Evolutionary conservation across 2,888 invertebrate species (phyloP).

Genomic region (Erpobdella octoculata): DNA sequence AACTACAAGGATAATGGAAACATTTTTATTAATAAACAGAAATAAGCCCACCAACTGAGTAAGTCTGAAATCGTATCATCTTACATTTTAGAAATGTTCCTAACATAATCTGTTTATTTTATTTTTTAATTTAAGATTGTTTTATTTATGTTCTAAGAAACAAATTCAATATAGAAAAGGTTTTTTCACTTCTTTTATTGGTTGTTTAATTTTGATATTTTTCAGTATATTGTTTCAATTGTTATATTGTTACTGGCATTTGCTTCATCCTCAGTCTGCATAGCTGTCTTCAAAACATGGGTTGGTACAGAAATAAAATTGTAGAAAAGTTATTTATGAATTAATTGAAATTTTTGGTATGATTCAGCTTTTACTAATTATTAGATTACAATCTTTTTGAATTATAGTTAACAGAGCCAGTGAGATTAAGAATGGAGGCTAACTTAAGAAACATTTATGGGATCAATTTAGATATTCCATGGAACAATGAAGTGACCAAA

Average conservation of each 20-base stretch:
- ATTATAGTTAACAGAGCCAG: constrained; percentile 11
- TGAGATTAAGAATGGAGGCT: constrained; percentile 4
- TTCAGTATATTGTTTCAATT: constrained; percentile 8
- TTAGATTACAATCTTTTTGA: neutral
- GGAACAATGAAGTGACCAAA: constrained; percentile 7
- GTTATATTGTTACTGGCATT: neutral
- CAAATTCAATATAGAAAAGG: neutral
- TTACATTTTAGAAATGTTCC: too few relatives aligned
- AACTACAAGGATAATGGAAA: too few relatives aligned
- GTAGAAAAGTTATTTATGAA: neutral
- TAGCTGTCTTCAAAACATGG: constrained; percentile 18
- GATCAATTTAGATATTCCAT: neutral
- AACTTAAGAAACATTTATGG: constrained; percentile 13
- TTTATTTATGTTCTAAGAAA: neutral
- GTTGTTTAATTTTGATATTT: neutral
- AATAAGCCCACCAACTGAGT: too few relatives aligned
- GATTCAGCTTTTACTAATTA: neutral
- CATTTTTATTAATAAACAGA: too few relatives aligned
- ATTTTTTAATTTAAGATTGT: too few relatives aligned
- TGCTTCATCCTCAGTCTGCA: neutral
- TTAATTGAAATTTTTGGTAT: neutral
- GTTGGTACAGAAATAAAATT: constrained; percentile 1
- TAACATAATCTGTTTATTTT: too few relatives aligned
- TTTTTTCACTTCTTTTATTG: neutral
- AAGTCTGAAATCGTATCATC: too few relatives aligned